Evolutionary conservation across 2,113 vertebrate species (phyloP).

Genomic region (Neodontobutis hainanensis): DNA sequence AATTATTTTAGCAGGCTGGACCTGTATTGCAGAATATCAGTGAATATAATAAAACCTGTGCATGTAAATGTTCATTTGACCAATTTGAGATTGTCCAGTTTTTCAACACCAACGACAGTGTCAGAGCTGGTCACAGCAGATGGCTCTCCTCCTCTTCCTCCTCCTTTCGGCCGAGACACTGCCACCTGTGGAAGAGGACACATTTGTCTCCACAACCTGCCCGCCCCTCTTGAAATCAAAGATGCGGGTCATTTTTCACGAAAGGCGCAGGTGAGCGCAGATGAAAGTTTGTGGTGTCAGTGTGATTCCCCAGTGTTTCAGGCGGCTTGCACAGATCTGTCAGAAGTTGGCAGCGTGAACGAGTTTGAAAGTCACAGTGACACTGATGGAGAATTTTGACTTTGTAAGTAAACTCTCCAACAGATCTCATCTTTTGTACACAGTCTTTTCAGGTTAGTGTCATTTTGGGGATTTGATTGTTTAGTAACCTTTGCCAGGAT

Average conservation of each 20-base stretch:
- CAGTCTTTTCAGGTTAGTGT: constrained; percentile 9
- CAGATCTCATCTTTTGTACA: constrained; percentile 19
- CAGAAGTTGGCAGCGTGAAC: background rate
- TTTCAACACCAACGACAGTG: too few species aligned
- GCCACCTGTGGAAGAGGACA: constrained; percentile 69
- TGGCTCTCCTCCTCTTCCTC: constrained; percentile 58
- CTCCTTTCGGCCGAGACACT: constrained; percentile 25
- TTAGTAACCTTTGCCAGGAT: too few species aligned
- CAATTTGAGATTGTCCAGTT: too few species aligned
- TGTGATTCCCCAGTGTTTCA: background rate
- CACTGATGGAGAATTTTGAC: constrained; percentile 13
- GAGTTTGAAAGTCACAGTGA: constrained; percentile 49
- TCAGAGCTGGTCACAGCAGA: constrained; percentile 52
- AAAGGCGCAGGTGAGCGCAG: constrained; percentile 47
- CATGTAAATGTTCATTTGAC: too few species aligned
- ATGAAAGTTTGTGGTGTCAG: constrained; percentile 32
- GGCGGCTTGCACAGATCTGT: constrained; percentile 1
- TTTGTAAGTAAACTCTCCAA: constrained; percentile 3
- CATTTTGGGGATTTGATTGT: background rate
- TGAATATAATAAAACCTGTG: too few species aligned
- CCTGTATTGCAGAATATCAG: too few species aligned
- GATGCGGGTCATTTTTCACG: constrained; percentile 56
- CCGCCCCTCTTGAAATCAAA: constrained; percentile 40
- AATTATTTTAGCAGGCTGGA: too few species aligned
- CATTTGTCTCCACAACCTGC: background rate